A percentile compares a stretch with the other conserved stretches of the same genome.
These are phyloP conservation scores for Apoda limacodes DNA, from an alignment of 2,888 invertebrate species.

Conservation along the genomic window DNA sequence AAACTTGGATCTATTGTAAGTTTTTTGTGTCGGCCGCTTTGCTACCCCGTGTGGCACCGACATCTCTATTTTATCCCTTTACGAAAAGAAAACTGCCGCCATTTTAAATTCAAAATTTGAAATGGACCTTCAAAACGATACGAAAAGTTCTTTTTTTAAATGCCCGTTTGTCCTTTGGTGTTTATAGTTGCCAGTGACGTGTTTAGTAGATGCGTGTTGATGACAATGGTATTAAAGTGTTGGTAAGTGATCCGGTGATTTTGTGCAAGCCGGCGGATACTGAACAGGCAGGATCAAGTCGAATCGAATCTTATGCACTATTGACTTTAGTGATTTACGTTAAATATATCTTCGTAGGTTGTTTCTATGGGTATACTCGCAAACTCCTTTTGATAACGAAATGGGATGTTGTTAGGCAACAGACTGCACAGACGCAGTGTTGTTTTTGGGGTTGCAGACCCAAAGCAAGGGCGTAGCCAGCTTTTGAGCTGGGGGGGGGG, in stretches of 20 bases:
- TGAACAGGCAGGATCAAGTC: too few species aligned
- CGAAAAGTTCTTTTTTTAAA: slow-evolving; percentile 19
- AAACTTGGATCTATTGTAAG: slow-evolving; percentile 58
- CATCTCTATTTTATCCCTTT: slow-evolving; percentile 60
- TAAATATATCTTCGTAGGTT: slow-evolving; percentile 37
- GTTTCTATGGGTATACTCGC: too few species aligned
- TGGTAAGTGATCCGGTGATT: slow-evolving; percentile 52
- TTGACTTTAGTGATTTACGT: slow-evolving; percentile 54
- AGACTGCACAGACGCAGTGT: too few species aligned
- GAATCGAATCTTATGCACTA: slow-evolving; percentile 22
- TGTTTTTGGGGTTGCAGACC: too few species aligned
- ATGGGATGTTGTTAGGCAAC: too few species aligned
- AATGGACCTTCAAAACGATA: slow-evolving; percentile 11
- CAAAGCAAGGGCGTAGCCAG: too few species aligned
- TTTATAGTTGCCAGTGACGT: slow-evolving; percentile 26
- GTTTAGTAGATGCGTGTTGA: slow-evolving; percentile 55
- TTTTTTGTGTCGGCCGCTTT: slow-evolving; percentile 60
- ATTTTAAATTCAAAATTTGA: slow-evolving; percentile 8
- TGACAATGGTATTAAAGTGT: slow-evolving; percentile 61
- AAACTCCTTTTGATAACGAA: too few species aligned
- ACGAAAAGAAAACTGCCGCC: slow-evolving; percentile 44
- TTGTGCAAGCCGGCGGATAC: slow-evolving; percentile 49
- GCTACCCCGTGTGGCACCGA: slow-evolving; percentile 50
- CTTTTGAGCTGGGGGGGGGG: too few species aligned
- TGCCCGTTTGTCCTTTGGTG: slow-evolving; percentile 11